Conservation (phyloP, 1,140 invertebrate species). For the Cyclina sinensis region DNA sequence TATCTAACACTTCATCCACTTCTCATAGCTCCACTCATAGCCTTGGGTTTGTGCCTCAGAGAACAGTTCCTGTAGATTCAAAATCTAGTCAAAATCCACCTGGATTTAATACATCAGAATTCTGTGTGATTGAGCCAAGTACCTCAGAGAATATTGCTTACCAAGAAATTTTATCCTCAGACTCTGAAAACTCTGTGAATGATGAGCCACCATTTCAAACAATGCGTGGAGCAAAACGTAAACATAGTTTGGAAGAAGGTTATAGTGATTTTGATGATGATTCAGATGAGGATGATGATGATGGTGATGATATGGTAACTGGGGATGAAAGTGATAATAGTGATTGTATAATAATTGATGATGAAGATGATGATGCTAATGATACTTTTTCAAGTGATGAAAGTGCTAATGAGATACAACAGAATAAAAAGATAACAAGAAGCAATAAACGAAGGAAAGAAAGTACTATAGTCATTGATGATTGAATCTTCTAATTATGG, state of each 20-base stretch:
- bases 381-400: constrained; percentile 7
- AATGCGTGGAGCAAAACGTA: constrained; percentile 73
- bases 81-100: constrained; percentile 61
- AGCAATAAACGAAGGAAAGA: constrained; percentile 18
- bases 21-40: constrained; percentile 79
- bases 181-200: constrained; percentile 58
- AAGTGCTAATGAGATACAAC: constrained; percentile 2
- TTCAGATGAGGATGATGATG: constrained; percentile 64
- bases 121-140: constrained; percentile 31
- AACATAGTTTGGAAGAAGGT: constrained; percentile 67
- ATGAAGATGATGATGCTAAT: constrained; percentile 47
- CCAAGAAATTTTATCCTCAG: constrained; percentile 15
- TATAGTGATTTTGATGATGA: constrained; percentile 66
- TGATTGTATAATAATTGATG: neutral
- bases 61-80: constrained; percentile 61
- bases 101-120: neutral
- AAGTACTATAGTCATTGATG: constrained; percentile 29
- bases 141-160: constrained; percentile 50
- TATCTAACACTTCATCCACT: constrained; percentile 75
- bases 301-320: constrained; percentile 22
- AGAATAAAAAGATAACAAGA: neutral
- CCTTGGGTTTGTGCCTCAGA: constrained; percentile 81
- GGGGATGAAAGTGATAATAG: constrained; percentile 29
- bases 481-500: constrained; percentile 1
- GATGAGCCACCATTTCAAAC: constrained; percentile 59